Evolutionary conservation across 2,888 invertebrate species (phyloP).

Genomic region (Doris montereyensis): DNA sequence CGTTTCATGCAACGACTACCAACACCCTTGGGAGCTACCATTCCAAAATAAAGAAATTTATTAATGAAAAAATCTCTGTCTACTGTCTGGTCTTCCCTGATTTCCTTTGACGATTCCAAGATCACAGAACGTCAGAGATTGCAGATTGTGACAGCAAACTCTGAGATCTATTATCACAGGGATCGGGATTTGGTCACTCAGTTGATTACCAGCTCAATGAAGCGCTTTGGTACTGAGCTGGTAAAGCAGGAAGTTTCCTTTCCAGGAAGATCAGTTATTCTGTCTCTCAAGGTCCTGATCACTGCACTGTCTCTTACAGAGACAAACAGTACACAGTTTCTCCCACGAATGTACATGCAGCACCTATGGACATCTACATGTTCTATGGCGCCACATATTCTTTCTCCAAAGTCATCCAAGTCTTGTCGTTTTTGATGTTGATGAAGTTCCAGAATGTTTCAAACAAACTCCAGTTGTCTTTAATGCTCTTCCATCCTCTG

Average conservation of each 20-base stretch:
- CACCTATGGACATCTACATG: too few relatives aligned
- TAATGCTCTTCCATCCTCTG: too few relatives aligned
- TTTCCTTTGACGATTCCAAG: not conserved
- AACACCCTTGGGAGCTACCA: conserved; percentile 11
- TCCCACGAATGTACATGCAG: too few relatives aligned
- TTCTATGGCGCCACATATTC: too few relatives aligned
- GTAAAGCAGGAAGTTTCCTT: conserved; percentile 4
- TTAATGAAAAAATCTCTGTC: conserved; percentile 7
- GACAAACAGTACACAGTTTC: too few relatives aligned
- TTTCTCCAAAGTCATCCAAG: too few relatives aligned
- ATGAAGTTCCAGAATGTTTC: too few relatives aligned
- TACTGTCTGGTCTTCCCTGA: not conserved
- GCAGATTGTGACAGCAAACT: not conserved
- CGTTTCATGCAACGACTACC: conserved; percentile 8
- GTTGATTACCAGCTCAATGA: not conserved
- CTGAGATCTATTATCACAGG: conserved; percentile 4
- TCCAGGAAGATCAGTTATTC: not conserved
- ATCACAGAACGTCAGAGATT: not conserved
- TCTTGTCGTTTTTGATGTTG: too few relatives aligned
- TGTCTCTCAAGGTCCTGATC: not conserved
- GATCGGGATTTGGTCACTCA: not conserved
- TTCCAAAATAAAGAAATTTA: not conserved
- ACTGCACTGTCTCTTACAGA: too few relatives aligned
- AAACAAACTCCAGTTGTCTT: too few relatives aligned
- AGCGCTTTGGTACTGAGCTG: not conserved